These are phyloP conservation scores for Aspidapion aeneum DNA, from an alignment of 2,888 invertebrate species.

Conservation along the genomic window DNA sequence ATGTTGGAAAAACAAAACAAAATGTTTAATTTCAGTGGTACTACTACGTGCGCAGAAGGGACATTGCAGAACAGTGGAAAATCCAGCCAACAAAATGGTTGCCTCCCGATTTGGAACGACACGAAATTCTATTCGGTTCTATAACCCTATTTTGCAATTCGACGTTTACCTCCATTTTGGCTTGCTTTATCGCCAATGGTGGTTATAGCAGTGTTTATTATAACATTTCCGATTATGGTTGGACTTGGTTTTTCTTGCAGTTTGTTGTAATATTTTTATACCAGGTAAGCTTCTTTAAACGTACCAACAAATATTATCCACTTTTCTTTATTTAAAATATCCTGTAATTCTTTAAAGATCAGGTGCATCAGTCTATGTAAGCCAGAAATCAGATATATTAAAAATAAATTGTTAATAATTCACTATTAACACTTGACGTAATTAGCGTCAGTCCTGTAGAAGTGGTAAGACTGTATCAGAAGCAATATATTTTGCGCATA, in stretches of 20 bases:
- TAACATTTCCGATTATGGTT: slow-evolving; percentile 58
- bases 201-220: slow-evolving; percentile 66
- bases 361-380: too few relatives aligned
- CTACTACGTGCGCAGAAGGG: slow-evolving; percentile 61
- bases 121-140: slow-evolving; percentile 64
- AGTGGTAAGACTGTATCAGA: too few relatives aligned
- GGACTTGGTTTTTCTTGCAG: slow-evolving; percentile 63
- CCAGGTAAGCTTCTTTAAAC: slow-evolving; percentile 49
- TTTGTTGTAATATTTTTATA: slow-evolving; percentile 62
- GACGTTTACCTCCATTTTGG: slow-evolving; percentile 56
- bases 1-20: too few relatives aligned
- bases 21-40: slow-evolving; percentile 62
- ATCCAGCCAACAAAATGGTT: slow-evolving; percentile 69
- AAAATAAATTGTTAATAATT: too few relatives aligned
- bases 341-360: too few relatives aligned
- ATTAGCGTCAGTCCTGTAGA: too few relatives aligned
- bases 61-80: slow-evolving; percentile 66
- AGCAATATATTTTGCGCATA: too few relatives aligned
- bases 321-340: too few relatives aligned
- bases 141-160: slow-evolving; percentile 55
- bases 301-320: too few relatives aligned
- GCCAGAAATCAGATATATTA: too few relatives aligned
- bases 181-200: slow-evolving; percentile 65
- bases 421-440: too few relatives aligned
- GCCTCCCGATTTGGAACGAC: slow-evolving; percentile 61